A percentile compares a stretch with the other conserved stretches of the same genome.
These are phyloP conservation scores for Formica exsecta DNA, from an alignment of 1,140 invertebrate genomes.

Conservation along the genomic window DNA sequence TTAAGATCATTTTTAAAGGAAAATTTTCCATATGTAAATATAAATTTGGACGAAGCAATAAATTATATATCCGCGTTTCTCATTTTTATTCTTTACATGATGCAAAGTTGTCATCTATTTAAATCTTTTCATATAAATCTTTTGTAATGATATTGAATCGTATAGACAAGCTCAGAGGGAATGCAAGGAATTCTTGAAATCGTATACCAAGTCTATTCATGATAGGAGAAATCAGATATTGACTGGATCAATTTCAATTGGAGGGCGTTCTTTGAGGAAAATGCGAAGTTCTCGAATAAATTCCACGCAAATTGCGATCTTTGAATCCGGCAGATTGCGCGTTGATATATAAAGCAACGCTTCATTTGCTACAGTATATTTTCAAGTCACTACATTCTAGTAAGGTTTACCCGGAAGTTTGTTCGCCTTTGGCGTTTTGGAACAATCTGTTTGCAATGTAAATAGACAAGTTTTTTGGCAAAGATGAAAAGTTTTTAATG, in stretches of 20 bases:
- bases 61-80: not conserved
- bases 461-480: not conserved
- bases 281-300: conserved; percentile 16
- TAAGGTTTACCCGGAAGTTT: not conserved
- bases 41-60: not conserved
- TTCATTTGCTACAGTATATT: conserved; percentile 9
- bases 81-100: not conserved
- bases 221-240: conserved; percentile 25
- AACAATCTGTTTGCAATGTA: not conserved
- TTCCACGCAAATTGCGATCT: not conserved
- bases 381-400: not conserved
- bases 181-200: conserved; percentile 10
- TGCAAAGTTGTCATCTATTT: too few relatives aligned
- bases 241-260: conserved; percentile 13
- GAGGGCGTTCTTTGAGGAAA: conserved; percentile 21
- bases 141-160: too few relatives aligned
- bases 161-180: too few relatives aligned
- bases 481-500: not conserved
- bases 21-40: conserved; percentile 2
- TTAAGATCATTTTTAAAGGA: not conserved
- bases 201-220: not conserved
- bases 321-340: not conserved
- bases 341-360: not conserved
- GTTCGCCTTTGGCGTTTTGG: not conserved
- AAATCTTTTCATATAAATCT: not conserved